A percentile compares a stretch with the other conserved stretches of the same genome.
These are phyloP conservation scores for Axis porcinus DNA, from an alignment of 2,113 vertebrate species.

Conservation along the genomic window DNA sequence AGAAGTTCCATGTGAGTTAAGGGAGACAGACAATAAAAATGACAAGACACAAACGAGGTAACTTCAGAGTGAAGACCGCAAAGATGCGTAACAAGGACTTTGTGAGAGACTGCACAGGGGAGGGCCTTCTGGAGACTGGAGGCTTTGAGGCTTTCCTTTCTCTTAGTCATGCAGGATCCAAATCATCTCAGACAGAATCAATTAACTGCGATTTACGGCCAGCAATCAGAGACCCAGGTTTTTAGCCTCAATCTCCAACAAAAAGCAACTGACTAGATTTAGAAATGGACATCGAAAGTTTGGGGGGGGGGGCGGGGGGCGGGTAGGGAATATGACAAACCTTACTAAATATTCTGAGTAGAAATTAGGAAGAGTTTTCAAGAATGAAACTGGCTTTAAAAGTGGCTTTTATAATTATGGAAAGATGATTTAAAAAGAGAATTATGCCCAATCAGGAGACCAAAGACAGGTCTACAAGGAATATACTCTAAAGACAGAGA, in stretches of 20 bases:
- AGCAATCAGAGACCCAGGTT: neutral
- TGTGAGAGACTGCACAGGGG: neutral
- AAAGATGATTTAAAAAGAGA: neutral
- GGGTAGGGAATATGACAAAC: neutral
- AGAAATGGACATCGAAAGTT: neutral
- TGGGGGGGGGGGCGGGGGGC: accelerated
- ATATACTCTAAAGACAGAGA: neutral
- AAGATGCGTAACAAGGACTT: neutral
- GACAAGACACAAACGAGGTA: neutral
- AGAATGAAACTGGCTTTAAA: neutral
- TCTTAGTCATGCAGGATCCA: neutral
- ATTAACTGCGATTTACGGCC: neutral
- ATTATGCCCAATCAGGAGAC: neutral
- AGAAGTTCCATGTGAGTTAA: neutral
- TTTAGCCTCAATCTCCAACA: neutral
- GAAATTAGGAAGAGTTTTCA: neutral
- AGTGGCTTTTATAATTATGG: neutral
- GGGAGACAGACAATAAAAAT: neutral
- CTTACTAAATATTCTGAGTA: neutral
- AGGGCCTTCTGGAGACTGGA: neutral
- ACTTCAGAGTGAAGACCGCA: neutral
- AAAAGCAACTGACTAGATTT: neutral
- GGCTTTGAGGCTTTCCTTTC: neutral
- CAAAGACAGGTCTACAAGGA: neutral
- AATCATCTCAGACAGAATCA: neutral